Base-by-base conservation (phyloP, 2,888 invertebrate species). In the Brachynemurus nebulosus region DNA sequence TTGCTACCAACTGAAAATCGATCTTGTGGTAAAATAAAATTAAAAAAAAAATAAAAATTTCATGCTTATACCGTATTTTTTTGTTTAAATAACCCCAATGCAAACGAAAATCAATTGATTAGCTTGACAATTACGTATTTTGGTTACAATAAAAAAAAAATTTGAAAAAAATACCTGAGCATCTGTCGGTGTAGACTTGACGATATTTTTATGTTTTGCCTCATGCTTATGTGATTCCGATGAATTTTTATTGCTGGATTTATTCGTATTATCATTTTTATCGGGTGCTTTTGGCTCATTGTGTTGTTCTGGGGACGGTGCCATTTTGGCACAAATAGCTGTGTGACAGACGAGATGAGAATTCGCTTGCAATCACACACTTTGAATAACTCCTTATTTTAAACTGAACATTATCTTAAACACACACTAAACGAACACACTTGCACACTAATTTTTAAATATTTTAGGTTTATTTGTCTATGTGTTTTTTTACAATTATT, bases 271-370 rank as follows among this genome's bases (percentile, higher is more conserved):
- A 54, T 72, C 60, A 51, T 51, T 59, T 75, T 80, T 80, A 67
- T 80, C 79, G 57, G 79, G 79, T 61, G 79, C 78, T 69, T 80
- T 80, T 52, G 79, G 78, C 71, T 79, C 76, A 69, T 74, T 76
- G 69, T 78, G 78, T 69, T 79, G 76, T 67, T 80, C 78, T 67
- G 80, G 80, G 67, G 78, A 77, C 70, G 80, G 80, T 73, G 80
- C 79, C 81, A 81, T 81, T 70, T 76, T 77, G 71, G 66, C 45
- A 20, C 20, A 45, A 47, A 44, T 39, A 20, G 19, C 41, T 44
- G 33, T 33, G 42, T 45, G 23, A 35, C 45, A 40, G 23, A 35
- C 12, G 34, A n/a, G 18, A 23, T 20, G n/a, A 12, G 30, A 30
- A 30, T 30, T 27, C 9, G 9, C n/a, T n/a, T n/a, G n/a, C n/a